Conservation (phyloP, 2,888 invertebrate species). For the Calliopum simillimum region DNA sequence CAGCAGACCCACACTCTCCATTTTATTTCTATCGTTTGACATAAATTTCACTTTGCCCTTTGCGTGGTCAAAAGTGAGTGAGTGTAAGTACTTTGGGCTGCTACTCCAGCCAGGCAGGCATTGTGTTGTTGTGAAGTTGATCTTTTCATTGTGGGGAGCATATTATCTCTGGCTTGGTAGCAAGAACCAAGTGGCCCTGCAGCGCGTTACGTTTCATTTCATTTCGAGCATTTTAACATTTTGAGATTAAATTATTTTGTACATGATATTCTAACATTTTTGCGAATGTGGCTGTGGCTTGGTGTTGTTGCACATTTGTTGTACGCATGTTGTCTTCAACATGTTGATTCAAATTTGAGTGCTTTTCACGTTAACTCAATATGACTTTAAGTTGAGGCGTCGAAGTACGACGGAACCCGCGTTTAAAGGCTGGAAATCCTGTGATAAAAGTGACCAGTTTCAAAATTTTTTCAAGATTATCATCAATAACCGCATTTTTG, state of each 20-base stretch:
- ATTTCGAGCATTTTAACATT: conserved; percentile 1
- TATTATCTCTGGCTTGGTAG: conserved; percentile 17
- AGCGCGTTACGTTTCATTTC: conserved; percentile 19
- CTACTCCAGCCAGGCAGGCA: background rate
- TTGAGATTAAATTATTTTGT: conserved; percentile 10
- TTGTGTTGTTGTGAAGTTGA: too few species aligned
- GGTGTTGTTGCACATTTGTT: conserved; percentile 6
- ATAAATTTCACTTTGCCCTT: conserved; percentile 35
- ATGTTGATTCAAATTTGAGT: conserved; percentile 11
- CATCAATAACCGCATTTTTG: too few species aligned
- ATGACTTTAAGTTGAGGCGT: conserved; percentile 16
- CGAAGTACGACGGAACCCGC: conserved; percentile 6
- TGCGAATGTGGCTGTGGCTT: background rate
- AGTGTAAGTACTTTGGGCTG: background rate
- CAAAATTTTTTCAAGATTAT: background rate
- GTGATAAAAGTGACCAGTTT: conserved; percentile 16
- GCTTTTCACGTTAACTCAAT: conserved; percentile 21
- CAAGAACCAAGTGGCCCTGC: too few species aligned
- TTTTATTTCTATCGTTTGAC: conserved; percentile 34
- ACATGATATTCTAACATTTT: conserved; percentile 34
- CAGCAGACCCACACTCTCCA: conserved; percentile 28
- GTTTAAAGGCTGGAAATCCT: background rate
- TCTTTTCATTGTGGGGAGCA: background rate
- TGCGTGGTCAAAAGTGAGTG: conserved; percentile 21
- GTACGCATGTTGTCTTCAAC: conserved; percentile 30